Base-by-base conservation (phyloP, 2,113 vertebrate species). In the Dunckerocampus dactyliophorus region DNA sequence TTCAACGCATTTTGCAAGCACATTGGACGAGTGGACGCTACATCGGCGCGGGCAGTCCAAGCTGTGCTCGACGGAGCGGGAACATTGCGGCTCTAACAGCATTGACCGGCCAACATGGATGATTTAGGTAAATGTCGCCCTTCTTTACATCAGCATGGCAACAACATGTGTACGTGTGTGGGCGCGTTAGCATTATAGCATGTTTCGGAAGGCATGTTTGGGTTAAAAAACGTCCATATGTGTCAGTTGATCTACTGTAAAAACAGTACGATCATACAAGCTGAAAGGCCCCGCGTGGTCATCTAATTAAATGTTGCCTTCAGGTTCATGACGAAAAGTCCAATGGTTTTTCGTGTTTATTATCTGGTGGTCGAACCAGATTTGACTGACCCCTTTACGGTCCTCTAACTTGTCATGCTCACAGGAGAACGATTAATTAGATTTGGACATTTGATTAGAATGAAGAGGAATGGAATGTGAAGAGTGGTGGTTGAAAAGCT, bases 61-160 rank as follows among this genome's bases (percentile, higher is more conserved):
- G 45, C 70, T 62, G 78, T 24, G 68, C 34, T 63, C 74, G 58
- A 69, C 59, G 43, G 63, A 72, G 67, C 62, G 52, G 70, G 53
- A 80, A 76, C 76, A 72, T 72, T 65, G 71, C 72, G 67, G 61
- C 76, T 76, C 60, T 66, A 67, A 56, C 54, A 55, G 47, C 67
- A 20, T 47, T 62, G 76, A 84, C 82, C 80, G 82, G 76, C 71
- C 77, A 85, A 79, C 83, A 89, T 89, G 87, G 87, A 88, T 79
- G 87, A 89, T 83, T 85, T 89, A 74, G 87, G 87, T 88, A 81
- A 82, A 80, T 87, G 6, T 82, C 52, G 48, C 49, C 47, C 21
- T 60, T 64, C 49, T 6, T 62, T 73, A 65, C 66, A 51, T 67
- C 74, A 70, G 51, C 76, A 62, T 56, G 37, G 13, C 34, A 43